Evolutionary conservation across 2,113 vertebrate species (phyloP).

Genomic region (Pseudorasbora parva): DNA sequence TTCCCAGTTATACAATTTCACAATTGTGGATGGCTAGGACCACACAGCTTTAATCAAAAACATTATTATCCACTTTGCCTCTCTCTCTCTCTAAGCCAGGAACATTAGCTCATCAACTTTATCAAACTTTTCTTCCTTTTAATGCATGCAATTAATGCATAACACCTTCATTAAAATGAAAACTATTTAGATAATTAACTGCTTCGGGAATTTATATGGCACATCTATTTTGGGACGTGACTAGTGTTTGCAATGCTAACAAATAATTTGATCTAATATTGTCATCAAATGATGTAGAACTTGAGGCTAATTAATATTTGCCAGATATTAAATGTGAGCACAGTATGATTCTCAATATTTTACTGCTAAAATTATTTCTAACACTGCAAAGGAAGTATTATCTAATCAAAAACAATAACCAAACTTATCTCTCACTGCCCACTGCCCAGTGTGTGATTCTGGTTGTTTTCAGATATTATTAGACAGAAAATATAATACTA

Average conservation of each 20-base stretch:
- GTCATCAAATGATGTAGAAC: not conserved
- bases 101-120: not conserved
- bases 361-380: not conserved
- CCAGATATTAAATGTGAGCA: not conserved
- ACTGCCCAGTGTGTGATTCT: not conserved
- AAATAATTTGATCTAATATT: conserved; percentile 13
- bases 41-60: too few species aligned
- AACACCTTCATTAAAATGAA: conserved; percentile 8
- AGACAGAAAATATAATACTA: not conserved
- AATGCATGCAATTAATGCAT: conserved; percentile 2
- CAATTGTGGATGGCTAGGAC: too few species aligned
- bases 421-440: not conserved
- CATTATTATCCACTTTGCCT: too few species aligned
- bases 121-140: conserved; percentile 11
- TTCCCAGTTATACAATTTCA: too few species aligned
- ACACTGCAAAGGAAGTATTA: not conserved
- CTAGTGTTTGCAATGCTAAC: not conserved
- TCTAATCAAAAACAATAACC: not conserved
- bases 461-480: not conserved
- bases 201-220: not conserved
- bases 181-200: conserved; percentile 1
- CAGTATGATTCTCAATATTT: not conserved
- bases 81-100: not conserved
- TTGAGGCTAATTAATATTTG: not conserved
- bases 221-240: conserved; percentile 3